Base-by-base conservation (phyloP, 64 coral and sea anemone species). In the Pachyseris speciosa region DNA sequence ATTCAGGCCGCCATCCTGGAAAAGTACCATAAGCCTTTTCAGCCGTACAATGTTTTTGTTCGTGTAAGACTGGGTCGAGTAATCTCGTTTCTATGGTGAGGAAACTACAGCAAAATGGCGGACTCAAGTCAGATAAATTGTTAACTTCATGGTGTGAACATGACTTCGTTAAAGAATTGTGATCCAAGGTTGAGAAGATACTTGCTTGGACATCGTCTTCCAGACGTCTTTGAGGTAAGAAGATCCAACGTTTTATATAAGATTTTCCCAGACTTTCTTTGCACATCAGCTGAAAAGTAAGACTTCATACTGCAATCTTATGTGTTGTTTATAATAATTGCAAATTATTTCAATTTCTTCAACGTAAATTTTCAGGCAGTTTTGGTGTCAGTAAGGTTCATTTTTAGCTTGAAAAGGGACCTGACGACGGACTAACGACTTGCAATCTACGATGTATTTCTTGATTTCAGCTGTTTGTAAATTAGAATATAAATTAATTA, bases 181-280 rank as follows among this genome's bases (percentile, higher is more conserved):
- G 90, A 93, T 37, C 94, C 90, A 51, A 85, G 88, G 53, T 76
- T 96, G 49, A 83, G 94, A 85, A 75, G 69, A 73, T 96, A 96
- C 40, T 78, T 96, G 29, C 86, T 96, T 20, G 30, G 12, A 28
- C 90, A 96, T 61, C 90, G 90, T 22, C 51, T 96, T 43, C 94
- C 94, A 34, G 94, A 96, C 70, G 90, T 96, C 44, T 96, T 96
- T 85, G 94, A 96, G 94, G 94, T 93, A 59, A 84, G 64, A 86
- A 37, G 10, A 49, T 16, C n/a, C 22, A 43, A 49, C 52, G 11
- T 37, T 30, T 20, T 3, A 37, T 16, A 6, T 22, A n/a, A n/a
- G n/a, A 32, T 52, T 7, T 32, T 3, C 45, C 1, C 43, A 52
- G 36, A 19, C 8, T 37, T 44, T 71, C 4, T 0, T 13, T 12